Evolutionary conservation across 2,113 vertebrate genomes (phyloP), one percentile per base, ranked within the genome.

Genomic region (Cynopterus brachyotis): DNA sequence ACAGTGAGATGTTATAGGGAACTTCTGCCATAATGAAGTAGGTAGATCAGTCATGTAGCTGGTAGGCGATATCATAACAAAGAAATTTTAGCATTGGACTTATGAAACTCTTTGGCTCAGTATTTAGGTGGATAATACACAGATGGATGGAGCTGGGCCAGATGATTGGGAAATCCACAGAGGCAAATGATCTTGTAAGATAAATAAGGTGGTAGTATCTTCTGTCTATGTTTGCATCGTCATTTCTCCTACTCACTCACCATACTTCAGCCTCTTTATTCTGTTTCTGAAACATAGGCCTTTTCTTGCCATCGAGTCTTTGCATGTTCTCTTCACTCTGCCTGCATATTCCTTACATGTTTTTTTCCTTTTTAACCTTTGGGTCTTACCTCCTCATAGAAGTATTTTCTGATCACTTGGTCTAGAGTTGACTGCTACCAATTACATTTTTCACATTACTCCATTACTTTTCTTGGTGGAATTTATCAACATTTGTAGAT

Each of bases 71-170:
- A 89, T n/a, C 72, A 19, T 60, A 78, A 40, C 8, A 86, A 30
- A 84, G 9, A 67, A 92, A 82, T 96, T 72, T 64, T 95, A 76
- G n/a, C 40, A 82, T 66, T 90, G 78, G 19, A 79, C n/a, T 87
- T 62, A 79, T 92, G 55, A 91, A 92, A 45, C 7, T 92, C 37
- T 64, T 90, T 92, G 89, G 87, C 60, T 96, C 79, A 87, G 26
- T 69, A 19, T 90, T 80, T 92, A 72, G 69, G 89, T 90, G 69
- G 69, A 83, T 87, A 24, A 6, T 90, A 94, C 13, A 79, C 73
- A 94, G 89, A 73, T 87, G 55, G 55, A 60, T 83, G 89, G 96
- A 91, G 45, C 42, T 96, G 53, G 66, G 80, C 87, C 96, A 97
- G 96, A 95, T 85, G 80, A 66, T 76, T 91, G 3, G 62, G 60